Conservation (phyloP, 37 sponge, comb jelly and placozoan species). For the Aphrocallistes beatrix region DNA sequence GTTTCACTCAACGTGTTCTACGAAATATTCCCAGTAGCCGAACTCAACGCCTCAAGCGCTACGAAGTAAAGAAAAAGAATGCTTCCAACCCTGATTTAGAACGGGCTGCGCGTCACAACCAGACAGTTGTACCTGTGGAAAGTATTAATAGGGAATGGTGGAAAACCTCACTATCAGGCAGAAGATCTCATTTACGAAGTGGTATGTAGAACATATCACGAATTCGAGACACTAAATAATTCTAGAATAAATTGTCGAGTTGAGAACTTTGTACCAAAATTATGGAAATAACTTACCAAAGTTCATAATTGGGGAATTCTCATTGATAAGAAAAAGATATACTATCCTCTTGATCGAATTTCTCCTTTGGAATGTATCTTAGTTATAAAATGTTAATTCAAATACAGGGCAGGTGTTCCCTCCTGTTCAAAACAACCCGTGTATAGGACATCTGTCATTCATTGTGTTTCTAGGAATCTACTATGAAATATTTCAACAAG, state of each 20-base stretch:
- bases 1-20: not conserved
- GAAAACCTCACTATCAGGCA: not conserved
- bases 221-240: too few species aligned
- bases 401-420: too few species aligned
- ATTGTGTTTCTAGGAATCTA: constrained; percentile 7
- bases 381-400: too few species aligned
- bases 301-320: too few species aligned
- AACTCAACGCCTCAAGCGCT: not conserved
- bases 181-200: not conserved
- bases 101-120: not conserved
- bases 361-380: too few species aligned
- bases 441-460: too few species aligned
- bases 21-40: not conserved
- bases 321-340: too few species aligned
- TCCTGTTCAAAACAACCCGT: too few species aligned
- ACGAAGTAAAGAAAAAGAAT: not conserved
- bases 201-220: not conserved
- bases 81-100: not conserved
- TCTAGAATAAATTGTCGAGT: too few species aligned
- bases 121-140: not conserved
- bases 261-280: too few species aligned
- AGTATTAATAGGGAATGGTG: not conserved
- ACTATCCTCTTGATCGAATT: too few species aligned
- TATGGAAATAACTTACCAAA: too few species aligned
- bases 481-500: not conserved